Conservation (phyloP, 2,113 vertebrate genomes). For the Chionodraco myersi region DNA sequence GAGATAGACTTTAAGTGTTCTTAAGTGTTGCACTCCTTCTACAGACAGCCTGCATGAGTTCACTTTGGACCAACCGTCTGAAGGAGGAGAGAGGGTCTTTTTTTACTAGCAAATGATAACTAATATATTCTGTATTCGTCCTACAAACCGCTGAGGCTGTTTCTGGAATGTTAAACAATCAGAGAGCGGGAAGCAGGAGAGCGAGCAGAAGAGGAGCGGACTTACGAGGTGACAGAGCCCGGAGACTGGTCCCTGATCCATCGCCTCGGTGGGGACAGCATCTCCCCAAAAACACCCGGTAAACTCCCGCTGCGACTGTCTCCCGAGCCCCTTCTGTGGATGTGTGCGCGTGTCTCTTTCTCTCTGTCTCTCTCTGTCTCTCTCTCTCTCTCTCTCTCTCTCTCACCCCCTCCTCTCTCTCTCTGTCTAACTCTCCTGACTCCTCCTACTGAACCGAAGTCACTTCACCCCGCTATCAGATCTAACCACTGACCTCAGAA, state of each 20-base stretch:
- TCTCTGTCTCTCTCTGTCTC: constrained; percentile 4
- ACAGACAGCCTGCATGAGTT: no score
- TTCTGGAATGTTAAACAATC: no score
- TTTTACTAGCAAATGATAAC: neutral
- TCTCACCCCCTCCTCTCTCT: constrained; percentile 8
- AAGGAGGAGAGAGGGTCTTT: neutral
- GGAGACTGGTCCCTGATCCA: constrained; percentile 24
- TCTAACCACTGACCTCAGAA: no score
- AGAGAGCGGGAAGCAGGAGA: neutral
- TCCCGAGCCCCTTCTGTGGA: neutral
- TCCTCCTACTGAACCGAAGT: no score
- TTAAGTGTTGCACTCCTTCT: no score
- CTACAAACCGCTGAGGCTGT: neutral
- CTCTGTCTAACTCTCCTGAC: neutral
- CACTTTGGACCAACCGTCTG: no score
- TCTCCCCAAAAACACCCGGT: constrained; percentile 21
- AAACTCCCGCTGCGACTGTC: neutral
- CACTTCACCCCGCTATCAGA: no score
- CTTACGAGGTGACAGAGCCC: constrained; percentile 41
- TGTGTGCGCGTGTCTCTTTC: neutral
- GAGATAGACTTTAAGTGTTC: no score
- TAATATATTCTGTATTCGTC: neutral
- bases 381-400: constrained; percentile 5
- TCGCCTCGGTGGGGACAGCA: constrained; percentile 40
- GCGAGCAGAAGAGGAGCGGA: neutral